These are phyloP conservation scores for Orchesella flavescens DNA, from an alignment of 2,888 invertebrate genomes.

Conservation along the genomic window DNA sequence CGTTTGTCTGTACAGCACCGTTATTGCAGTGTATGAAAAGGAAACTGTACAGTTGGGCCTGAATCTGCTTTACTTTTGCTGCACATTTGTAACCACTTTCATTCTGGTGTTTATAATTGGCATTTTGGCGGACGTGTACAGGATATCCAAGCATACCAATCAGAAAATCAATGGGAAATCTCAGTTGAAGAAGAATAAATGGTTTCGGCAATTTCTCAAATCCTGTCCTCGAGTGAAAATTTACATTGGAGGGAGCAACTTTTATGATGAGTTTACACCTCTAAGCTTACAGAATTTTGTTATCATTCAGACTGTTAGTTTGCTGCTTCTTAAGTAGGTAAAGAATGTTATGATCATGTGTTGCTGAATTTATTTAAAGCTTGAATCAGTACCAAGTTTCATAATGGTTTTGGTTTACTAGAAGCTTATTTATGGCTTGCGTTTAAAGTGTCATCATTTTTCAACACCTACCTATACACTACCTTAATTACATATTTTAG, in stretches of 20 bases:
- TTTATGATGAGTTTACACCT: slow-evolving; percentile 5
- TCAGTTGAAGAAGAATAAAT: neutral
- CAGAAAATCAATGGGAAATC: neutral
- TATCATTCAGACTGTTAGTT: neutral
- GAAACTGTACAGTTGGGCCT: neutral
- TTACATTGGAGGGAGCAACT: slow-evolving; percentile 15
- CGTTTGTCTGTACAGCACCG: too few relatives aligned
- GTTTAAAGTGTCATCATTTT: too few relatives aligned
- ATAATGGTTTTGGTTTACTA: too few relatives aligned
- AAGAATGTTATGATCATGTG: too few relatives aligned
- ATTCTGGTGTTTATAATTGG: neutral
- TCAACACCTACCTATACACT: too few relatives aligned
- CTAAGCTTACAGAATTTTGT: neutral
- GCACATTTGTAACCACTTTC: neutral
- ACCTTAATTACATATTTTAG: too few relatives aligned
- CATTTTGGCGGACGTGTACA: neutral
- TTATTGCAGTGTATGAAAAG: too few relatives aligned
- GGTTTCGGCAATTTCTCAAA: slow-evolving; percentile 1
- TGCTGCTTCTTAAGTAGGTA: slow-evolving; percentile 5
- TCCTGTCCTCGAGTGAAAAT: slow-evolving; percentile 1
- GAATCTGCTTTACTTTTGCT: neutral
- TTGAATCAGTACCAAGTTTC: too few relatives aligned
- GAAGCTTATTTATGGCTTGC: too few relatives aligned
- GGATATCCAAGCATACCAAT: neutral
- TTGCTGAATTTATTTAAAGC: too few relatives aligned